phyloP scores from a whole-genome alignment of 2,113 vertebrate genomes.

The Columba janthina region DNA sequence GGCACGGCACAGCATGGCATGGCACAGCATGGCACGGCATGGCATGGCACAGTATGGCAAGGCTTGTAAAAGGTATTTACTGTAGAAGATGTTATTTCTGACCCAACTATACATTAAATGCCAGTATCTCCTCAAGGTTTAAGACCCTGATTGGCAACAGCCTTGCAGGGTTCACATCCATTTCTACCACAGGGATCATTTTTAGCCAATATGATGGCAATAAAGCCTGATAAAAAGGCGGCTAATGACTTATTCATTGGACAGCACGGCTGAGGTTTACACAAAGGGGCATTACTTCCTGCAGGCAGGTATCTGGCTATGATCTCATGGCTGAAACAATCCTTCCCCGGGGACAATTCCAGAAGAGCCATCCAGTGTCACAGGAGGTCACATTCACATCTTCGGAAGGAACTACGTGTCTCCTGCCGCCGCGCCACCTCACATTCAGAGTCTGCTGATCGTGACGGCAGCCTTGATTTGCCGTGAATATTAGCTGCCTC shows the following conservation, averaged over 20 bases:
- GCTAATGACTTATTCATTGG: neutral
- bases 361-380: neutral
- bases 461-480: neutral
- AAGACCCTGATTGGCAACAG: neutral
- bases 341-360: conserved; percentile 44
- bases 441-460: neutral
- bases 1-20: too few species aligned
- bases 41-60: neutral
- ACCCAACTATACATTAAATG: neutral
- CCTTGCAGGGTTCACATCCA: neutral
- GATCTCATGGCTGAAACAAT: fast-evolving
- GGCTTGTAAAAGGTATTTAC: neutral
- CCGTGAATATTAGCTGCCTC: neutral
- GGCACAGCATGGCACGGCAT: too few species aligned
- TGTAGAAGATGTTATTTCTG: neutral
- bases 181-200: neutral
- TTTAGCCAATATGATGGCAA: neutral
- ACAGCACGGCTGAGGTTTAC: neutral
- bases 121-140: neutral
- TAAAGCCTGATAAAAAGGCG: neutral
- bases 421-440: neutral
- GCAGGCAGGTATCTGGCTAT: neutral
- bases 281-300: neutral
- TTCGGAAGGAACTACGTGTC: neutral
- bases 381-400: neutral